These are phyloP conservation scores for Penelope pileata DNA, from an alignment of 2,113 vertebrate genomes.

Conservation along the genomic window DNA sequence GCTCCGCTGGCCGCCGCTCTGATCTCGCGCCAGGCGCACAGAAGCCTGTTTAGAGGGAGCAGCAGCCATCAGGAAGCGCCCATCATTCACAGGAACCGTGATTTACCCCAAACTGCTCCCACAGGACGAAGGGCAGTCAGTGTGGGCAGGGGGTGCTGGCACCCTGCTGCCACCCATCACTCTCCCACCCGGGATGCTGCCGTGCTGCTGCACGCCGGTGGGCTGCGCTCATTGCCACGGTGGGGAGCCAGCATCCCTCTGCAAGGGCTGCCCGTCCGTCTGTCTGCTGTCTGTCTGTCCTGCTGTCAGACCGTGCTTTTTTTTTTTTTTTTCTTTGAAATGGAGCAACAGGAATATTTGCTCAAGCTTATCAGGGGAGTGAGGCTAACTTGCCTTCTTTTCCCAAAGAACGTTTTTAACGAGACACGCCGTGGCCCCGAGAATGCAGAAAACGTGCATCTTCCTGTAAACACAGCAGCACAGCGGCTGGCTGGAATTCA, in stretches of 20 bases:
- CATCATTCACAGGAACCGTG: neutral
- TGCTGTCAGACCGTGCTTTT: neutral
- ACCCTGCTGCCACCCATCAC: neutral
- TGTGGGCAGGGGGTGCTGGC: neutral
- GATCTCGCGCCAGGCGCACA: neutral
- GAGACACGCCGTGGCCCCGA: neutral
- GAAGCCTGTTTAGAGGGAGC: conserved; percentile 1
- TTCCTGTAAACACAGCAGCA: conserved; percentile 28
- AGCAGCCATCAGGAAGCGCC: neutral
- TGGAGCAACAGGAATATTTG: neutral
- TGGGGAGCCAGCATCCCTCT: conserved; percentile 56
- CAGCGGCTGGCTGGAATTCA: conserved; percentile 25
- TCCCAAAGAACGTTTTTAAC: neutral
- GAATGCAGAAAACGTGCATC: neutral
- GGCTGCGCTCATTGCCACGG: neutral
- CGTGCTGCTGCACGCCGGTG: neutral
- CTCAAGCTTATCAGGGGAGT: neutral
- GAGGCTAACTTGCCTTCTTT: neutral
- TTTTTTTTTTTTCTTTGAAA: neutral
- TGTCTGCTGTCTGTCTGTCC: neutral
- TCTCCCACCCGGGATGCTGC: rapidly evolving
- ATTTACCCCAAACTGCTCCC: neutral
- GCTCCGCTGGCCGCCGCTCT: neutral
- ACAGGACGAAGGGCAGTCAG: neutral
- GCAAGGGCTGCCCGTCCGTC: neutral